Percentiles rank a stretch among this genome's conserved stretches.
These are phyloP conservation scores for pig (Sus scrofa) DNA, from an alignment of 2,113 vertebrate species.

Conservation along the genomic window DNA sequence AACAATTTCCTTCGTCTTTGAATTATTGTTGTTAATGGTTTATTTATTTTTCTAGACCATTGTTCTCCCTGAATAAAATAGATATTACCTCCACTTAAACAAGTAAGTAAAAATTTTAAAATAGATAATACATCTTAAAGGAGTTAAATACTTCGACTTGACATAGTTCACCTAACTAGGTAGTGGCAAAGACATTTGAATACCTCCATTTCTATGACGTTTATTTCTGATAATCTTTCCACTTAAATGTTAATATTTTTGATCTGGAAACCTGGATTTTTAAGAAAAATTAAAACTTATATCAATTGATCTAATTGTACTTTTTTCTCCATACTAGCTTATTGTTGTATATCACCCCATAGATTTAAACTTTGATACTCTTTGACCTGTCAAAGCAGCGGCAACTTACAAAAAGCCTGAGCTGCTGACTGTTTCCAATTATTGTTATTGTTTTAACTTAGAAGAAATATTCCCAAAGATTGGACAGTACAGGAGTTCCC, in stretches of 20 bases:
- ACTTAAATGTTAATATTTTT: neutral
- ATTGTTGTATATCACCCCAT: neutral
- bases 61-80: neutral
- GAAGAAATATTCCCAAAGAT: neutral
- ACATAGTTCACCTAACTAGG: neutral
- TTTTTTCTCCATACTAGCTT: neutral
- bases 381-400: neutral
- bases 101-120: slow-evolving; percentile 3
- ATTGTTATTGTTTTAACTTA: neutral
- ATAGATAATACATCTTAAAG: neutral
- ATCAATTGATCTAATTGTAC: neutral
- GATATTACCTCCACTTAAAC: neutral
- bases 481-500: neutral
- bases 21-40: neutral
- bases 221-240: neutral
- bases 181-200: neutral
- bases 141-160: neutral
- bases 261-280: neutral
- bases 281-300: neutral
- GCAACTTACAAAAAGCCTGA: neutral
- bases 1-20: neutral
- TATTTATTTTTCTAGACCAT: neutral
- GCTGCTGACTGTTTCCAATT: neutral
- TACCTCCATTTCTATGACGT: neutral
- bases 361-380: neutral